phyloP scores from a whole-genome alignment of 2,113 vertebrate genomes.

The Cinclus mexicanus region DNA sequence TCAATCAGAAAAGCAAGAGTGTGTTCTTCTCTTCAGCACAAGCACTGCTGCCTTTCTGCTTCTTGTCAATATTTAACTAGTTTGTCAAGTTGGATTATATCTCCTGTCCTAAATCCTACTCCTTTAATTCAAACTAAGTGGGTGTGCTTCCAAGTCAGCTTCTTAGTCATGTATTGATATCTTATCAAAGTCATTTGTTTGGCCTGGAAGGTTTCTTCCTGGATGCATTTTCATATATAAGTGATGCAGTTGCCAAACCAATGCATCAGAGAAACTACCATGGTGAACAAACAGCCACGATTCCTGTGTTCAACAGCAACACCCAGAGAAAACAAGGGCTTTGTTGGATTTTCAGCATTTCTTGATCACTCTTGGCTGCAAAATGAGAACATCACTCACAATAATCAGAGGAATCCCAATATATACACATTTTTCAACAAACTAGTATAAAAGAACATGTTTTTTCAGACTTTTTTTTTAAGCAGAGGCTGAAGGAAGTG shows the following conservation, averaged over 20 bases:
- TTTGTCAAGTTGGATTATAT: constrained; percentile 77
- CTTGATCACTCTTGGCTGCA: background rate
- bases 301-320: background rate
- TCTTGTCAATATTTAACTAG: constrained; percentile 86
- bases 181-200: constrained; percentile 27
- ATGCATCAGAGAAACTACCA: background rate
- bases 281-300: background rate
- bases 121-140: constrained; percentile 33
- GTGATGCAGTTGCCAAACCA: background rate
- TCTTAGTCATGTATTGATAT: constrained; percentile 40
- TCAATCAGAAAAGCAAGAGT: constrained; percentile 10
- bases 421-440: background rate
- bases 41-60: constrained; percentile 57
- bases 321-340: background rate
- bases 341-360: background rate
- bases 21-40: background rate
- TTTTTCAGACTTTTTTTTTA: background rate
- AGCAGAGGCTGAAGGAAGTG: background rate
- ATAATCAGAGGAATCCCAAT: background rate
- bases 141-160: constrained; percentile 29
- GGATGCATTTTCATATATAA: background rate
- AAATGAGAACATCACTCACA: background rate
- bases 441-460: background rate
- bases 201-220: constrained; percentile 14
- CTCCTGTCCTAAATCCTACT: constrained; percentile 65